Conservation (phyloP, 2,113 vertebrate genomes). For the Gadus macrocephalus region DNA sequence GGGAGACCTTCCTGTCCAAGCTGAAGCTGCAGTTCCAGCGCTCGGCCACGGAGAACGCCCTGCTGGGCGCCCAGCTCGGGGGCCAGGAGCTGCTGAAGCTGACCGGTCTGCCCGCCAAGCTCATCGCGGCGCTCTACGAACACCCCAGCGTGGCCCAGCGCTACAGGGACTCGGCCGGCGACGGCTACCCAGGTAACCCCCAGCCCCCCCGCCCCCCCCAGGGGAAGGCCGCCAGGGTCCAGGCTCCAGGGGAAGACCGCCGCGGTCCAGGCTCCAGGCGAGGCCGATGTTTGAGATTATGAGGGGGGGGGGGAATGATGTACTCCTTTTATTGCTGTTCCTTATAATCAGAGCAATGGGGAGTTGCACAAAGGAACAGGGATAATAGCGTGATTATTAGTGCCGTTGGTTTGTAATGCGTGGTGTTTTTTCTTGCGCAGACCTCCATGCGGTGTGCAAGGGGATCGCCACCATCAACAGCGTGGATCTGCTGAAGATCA, state of each 20-base stretch:
- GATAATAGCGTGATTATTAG: not conserved
- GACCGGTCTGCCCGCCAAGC: slow-evolving; percentile 78
- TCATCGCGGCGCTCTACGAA: slow-evolving; percentile 83
- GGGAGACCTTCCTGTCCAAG: slow-evolving; percentile 79
- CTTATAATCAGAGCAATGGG: not conserved
- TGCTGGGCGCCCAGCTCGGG: slow-evolving; percentile 75
- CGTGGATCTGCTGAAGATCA: slow-evolving; percentile 83
- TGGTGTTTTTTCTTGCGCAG: slow-evolving; percentile 52
- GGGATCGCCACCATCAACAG: slow-evolving; percentile 87
- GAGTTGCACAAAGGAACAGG: too few relatives aligned
- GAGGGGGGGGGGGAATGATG: too few relatives aligned
- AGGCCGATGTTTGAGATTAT: not conserved
- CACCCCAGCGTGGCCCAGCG: slow-evolving; percentile 82
- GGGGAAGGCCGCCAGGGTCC: too few relatives aligned
- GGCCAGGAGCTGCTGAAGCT: slow-evolving; percentile 73
- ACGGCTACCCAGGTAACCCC: slow-evolving; percentile 78
- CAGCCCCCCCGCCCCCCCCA: not conserved
- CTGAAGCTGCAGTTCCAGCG: slow-evolving; percentile 80
- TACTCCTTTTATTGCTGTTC: too few relatives aligned
- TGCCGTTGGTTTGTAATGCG: not conserved
- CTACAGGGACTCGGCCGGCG: slow-evolving; percentile 69
- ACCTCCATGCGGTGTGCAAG: slow-evolving; percentile 83
- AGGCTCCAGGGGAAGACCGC: too few relatives aligned
- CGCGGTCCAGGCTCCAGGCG: too few relatives aligned
- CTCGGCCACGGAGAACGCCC: slow-evolving; percentile 84